These are phyloP conservation scores for Bombus consobrinus DNA, from an alignment of 1,140 invertebrate genomes.

Conservation along the genomic window DNA sequence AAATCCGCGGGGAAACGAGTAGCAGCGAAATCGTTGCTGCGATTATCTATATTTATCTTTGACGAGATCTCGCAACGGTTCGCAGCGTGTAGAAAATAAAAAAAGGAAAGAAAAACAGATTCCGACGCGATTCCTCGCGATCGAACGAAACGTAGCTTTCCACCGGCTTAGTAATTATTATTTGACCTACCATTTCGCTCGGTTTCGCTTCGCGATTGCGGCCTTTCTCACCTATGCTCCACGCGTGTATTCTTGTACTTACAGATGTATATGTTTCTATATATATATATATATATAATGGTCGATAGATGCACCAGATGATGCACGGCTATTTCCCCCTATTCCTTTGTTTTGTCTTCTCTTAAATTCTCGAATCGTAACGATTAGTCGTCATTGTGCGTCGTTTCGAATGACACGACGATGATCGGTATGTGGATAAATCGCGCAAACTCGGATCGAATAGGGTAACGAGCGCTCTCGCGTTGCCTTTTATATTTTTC, in stretches of 20 bases:
- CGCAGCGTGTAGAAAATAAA: too few relatives aligned
- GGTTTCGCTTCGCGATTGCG: conserved; percentile 27
- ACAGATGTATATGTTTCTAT: background rate
- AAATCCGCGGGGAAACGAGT: background rate
- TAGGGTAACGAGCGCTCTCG: background rate
- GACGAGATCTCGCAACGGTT: background rate
- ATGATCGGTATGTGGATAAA: conserved; percentile 11
- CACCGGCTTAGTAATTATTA: background rate
- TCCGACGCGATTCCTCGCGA: background rate
- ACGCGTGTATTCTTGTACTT: background rate
- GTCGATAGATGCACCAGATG: conserved; percentile 16
- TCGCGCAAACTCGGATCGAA: conserved; percentile 24
- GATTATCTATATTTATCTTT: background rate
- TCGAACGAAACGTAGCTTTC: background rate
- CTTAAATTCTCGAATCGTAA: background rate
- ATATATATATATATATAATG: conserved; percentile 23
- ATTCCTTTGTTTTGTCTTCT: background rate
- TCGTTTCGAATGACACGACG: conserved; percentile 33
- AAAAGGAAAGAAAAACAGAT: background rate
- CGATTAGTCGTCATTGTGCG: conserved; percentile 34
- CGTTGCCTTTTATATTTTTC: background rate
- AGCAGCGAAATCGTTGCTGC: background rate
- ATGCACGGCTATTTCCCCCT: background rate
- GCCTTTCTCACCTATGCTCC: conserved; percentile 12
- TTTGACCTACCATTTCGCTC: background rate